Conservation (phyloP, 2,113 vertebrate species). For the Sminthopsis crassicaudata region DNA sequence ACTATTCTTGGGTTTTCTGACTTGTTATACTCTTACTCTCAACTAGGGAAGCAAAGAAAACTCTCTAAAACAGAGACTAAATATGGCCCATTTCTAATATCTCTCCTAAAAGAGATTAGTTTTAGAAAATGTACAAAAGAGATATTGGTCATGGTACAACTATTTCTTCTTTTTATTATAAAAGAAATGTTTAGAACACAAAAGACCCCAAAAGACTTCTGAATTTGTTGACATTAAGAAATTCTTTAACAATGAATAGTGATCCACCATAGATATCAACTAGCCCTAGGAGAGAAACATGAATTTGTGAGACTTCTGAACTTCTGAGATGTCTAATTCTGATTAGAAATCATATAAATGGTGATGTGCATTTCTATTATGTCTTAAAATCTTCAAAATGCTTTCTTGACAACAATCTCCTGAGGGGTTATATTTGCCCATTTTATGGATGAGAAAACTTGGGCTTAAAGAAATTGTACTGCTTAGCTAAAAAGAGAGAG, state of each 20-base stretch:
- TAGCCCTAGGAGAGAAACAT: not conserved
- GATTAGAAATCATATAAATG: too few relatives aligned
- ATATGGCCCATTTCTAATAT: not conserved
- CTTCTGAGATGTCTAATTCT: too few relatives aligned
- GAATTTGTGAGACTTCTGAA: not conserved
- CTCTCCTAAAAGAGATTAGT: not conserved
- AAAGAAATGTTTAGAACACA: not conserved
- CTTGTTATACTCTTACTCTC: not conserved
- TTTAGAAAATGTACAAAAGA: not conserved
- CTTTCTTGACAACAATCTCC: too few relatives aligned
- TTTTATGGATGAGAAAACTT: too few relatives aligned
- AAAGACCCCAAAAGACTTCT: not conserved
- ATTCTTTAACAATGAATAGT: not conserved
- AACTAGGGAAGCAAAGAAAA: not conserved
- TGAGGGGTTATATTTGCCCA: too few relatives aligned
- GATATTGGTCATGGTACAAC: not conserved
- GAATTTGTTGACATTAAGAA: not conserved
- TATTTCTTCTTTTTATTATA: not conserved
- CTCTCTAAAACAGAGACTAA: not conserved
- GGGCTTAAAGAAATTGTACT: not conserved
- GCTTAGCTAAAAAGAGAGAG: not conserved
- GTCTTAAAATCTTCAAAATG: too few relatives aligned
- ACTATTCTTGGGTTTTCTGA: not conserved
- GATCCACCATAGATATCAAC: not conserved
- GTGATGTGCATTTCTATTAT: too few relatives aligned